Evolutionary conservation across 2,797 vertebrate genomes (phyloP), one percentile per base, ranked within the genome.

Genomic region (Setipinna tenuifilis): DNA sequence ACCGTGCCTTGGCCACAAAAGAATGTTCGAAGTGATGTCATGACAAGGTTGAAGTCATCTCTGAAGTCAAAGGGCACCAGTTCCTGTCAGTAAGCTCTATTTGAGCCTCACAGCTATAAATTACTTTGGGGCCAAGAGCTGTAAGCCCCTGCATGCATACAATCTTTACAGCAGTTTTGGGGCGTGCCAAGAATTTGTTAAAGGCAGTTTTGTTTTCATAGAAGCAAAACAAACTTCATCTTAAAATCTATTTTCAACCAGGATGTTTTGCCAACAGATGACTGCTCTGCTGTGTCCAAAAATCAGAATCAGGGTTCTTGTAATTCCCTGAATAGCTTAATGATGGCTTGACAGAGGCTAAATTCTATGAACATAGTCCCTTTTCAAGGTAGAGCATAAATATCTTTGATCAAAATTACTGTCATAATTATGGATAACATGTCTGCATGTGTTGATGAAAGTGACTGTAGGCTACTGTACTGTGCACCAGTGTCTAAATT

Each of bases 131-230:
- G 5, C 17, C 19, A 35, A 78, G 71, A 78, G 35, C 31, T 78
- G 25, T 71, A 5, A 71, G 25, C 65, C 31, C 65, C 14, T 19
- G 35, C 31, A 44, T 78, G 71, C 71, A 78, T 44, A 14, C 6
- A 44, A 17, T 19, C 71, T 78, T 78, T 78, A 78, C 71, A 9
- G 31, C 35, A 44, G 35, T 44, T 35, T 44, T 2, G 35, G 31
- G 16, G 16, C 19, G 35, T 78, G 71, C 71, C 71, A 78, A 78
- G 16, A 78, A 78, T 78, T 35, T 78, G 17, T 78, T 78, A 78
- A n/a, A 78, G 71, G 16, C 71, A 21, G 35, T 44, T 78, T 78
- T 78, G 71, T 78, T 78, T 78, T 78, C 17, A 78, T 78, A 78
- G 71, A 78, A 19, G 71, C 71, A 78, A 44, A 78, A 78, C 71